Evolutionary conservation across 1,140 invertebrate species (phyloP), one percentile per base, ranked within the genome.

Genomic region (Caenorhabditis elegans): DNA sequence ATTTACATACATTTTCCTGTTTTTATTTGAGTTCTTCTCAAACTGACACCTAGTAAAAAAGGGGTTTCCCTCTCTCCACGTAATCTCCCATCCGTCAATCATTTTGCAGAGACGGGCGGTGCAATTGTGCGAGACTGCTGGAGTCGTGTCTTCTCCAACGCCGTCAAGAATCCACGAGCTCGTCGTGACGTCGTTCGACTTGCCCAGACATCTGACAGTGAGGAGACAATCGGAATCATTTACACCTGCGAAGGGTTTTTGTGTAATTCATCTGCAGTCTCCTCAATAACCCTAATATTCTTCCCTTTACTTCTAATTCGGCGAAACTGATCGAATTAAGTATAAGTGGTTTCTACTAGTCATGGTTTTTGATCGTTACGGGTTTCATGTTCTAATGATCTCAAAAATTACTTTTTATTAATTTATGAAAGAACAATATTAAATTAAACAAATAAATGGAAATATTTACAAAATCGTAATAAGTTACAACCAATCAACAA

Each of bases 71-170:
- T 55, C 13, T 24, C 5, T 39, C n/a, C 15, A 19, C 17, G 3
- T 47, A 80, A 51, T 46, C 31, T 75, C 51, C 24, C 49, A 53
- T 22, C 31, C 46, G 5, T 78, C 77, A 24, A 34, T 53, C 39
- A 49, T 39, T 48, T 85, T 86, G 79, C 83, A 86, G 85, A 80
- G 17, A 55, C 87, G 80, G 76, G 65, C 17, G 85, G 80, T 15
- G 80, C 86, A n/a, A 81, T 86, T 46, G 86, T 86, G n/a, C 46
- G 85, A 49, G 85, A 86, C 80, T 86, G 85, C 51, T 86, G 85
- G 85, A 83, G 80, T 76, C 78, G 85, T n/a, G 83, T 86, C 22
- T 78, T 86, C 36, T 39, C 82, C 3, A 19, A 65, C 55, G 76
- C 28, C 26, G 15, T 39, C 26, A 55, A 80, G 6, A 53, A 75